Percentiles rank a stretch among this genome's conserved stretches.
Conservation (phyloP, 1,140 invertebrate genomes). For the Sipha flava region DNA sequence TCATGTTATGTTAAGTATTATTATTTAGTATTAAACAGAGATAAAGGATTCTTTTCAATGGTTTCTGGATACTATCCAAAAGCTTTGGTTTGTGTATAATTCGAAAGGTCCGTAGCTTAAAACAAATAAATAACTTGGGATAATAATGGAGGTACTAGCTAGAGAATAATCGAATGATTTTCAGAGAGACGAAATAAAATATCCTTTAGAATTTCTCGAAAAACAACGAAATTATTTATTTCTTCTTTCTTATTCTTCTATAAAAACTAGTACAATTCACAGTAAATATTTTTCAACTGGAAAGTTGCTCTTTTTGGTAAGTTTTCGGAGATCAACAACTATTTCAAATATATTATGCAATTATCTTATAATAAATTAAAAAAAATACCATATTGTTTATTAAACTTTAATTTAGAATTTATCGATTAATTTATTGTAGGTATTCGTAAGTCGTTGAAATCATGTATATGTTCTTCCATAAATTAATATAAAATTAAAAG, state of each 20-base stretch:
- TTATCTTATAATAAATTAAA: no score
- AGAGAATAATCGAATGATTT: constrained; percentile 1
- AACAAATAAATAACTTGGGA: constrained; percentile 11
- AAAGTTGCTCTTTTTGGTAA: not conserved
- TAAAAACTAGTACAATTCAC: not conserved
- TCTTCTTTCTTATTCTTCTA: not conserved
- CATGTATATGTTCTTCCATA: no score
- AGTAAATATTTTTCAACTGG: not conserved
- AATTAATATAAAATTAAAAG: no score
- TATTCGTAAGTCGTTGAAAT: no score
- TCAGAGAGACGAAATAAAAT: not conserved
- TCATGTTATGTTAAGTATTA: not conserved
- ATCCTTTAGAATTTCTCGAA: not conserved
- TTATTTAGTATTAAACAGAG: not conserved
- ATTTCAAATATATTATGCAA: no score
- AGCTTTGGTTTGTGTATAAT: not conserved
- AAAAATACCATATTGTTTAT: no score
- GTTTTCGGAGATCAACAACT: no score
- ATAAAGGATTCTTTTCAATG: not conserved
- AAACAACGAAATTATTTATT: not conserved
- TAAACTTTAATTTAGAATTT: no score
- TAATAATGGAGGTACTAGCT: not conserved
- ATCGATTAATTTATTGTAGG: no score
- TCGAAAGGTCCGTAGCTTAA: not conserved
- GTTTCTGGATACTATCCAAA: not conserved